phyloP scores from a whole-genome alignment of 1,140 invertebrate genomes.

The Agrypnia vestita region DNA sequence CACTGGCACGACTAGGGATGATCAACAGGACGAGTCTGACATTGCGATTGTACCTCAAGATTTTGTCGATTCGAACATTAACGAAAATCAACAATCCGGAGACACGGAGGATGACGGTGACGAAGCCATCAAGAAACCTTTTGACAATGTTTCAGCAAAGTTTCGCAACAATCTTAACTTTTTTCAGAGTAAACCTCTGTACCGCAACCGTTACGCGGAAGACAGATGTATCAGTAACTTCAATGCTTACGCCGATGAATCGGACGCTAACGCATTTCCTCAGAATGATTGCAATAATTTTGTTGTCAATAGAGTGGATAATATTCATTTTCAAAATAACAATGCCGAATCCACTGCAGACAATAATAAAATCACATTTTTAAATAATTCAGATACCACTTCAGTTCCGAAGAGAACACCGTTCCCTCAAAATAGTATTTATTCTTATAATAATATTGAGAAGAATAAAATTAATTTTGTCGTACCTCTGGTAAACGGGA shows the following conservation, averaged over 20 bases:
- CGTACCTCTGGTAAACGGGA: constrained; percentile 51
- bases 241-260: constrained; percentile 59
- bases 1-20: background rate
- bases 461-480: constrained; percentile 58
- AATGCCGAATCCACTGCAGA: constrained; percentile 39
- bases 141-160: background rate
- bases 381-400: background rate
- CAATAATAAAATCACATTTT: constrained; percentile 1
- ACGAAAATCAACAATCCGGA: background rate
- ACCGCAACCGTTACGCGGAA: constrained; percentile 64
- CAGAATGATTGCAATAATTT: constrained; percentile 16
- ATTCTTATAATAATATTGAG: constrained; percentile 41
- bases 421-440: background rate
- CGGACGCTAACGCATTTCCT: background rate
- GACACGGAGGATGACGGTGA: background rate
- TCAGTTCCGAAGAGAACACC: constrained; percentile 6
- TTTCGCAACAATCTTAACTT: constrained; percentile 63
- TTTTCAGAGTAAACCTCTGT: constrained; percentile 59
- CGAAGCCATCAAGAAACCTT: background rate
- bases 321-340: constrained; percentile 53
- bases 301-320: constrained; percentile 45
- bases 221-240: constrained; percentile 70
- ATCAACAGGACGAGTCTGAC: no score
- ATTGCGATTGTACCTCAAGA: background rate
- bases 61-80: background rate